Evolutionary conservation across 2,113 vertebrate genomes (phyloP).

Genomic region (Etheostoma cragini): DNA sequence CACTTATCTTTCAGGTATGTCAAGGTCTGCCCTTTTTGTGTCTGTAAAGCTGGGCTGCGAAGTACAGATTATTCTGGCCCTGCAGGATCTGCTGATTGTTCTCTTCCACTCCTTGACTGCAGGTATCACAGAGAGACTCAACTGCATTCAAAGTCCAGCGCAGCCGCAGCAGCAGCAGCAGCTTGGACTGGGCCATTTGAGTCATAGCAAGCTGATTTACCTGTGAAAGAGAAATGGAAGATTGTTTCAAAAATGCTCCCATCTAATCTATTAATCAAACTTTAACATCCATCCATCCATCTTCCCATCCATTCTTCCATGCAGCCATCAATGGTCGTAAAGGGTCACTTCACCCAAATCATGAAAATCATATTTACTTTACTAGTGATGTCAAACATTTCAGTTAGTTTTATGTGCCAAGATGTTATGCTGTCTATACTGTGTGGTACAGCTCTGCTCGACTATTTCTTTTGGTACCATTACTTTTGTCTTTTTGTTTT

Average conservation of each 20-base stretch:
- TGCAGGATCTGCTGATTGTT: slow-evolving; percentile 62
- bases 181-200: slow-evolving; percentile 58
- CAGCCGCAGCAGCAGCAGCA: slow-evolving; percentile 31
- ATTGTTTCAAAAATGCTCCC: slow-evolving; percentile 5
- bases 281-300: slow-evolving; percentile 38
- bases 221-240: slow-evolving; percentile 14
- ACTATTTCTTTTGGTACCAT: too few species aligned
- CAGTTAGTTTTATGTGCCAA: not conserved
- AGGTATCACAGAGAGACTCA: slow-evolving; percentile 50
- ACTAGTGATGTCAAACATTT: not conserved
- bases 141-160: slow-evolving; percentile 61
- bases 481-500: too few species aligned
- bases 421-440: not conserved
- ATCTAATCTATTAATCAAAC: slow-evolving; percentile 45
- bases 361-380: not conserved
- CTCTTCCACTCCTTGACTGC: slow-evolving; percentile 65
- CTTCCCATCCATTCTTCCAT: slow-evolving; percentile 11
- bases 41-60: slow-evolving; percentile 67
- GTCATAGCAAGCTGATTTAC: not conserved
- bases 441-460: too few species aligned
- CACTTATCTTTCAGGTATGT: slow-evolving; percentile 85
- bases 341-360: slow-evolving; percentile 13
- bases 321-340: not conserved
- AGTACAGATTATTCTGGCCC: slow-evolving; percentile 36
- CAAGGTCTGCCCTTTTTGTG: slow-evolving; percentile 54